These are phyloP conservation scores for cat (Felis catus) DNA, from an alignment of 2,113 vertebrate genomes.

Conservation along the genomic window F.catus_Fca126_mat1.0 CM031415.1:95061501-95062000, in stretches of 20 bases:
- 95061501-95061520: neutral
- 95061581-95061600: neutral
- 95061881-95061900: neutral
- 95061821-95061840: neutral
- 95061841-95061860: neutral
- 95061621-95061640: neutral
- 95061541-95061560: neutral
- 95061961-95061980: neutral
- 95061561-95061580: neutral
- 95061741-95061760: neutral
- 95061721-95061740: neutral
- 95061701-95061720: neutral
- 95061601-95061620: neutral
- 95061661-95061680: neutral
- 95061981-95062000: neutral
- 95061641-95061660: neutral
- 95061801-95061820: neutral
- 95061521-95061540: neutral
- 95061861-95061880: neutral
- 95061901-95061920: neutral
- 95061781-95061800: neutral
- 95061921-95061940: neutral
- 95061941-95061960: neutral
- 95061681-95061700: neutral
- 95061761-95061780: constrained; percentile 14